Evolutionary conservation across 2,797 vertebrate genomes (phyloP).

Genomic region (Naso thynnoides): DNA sequence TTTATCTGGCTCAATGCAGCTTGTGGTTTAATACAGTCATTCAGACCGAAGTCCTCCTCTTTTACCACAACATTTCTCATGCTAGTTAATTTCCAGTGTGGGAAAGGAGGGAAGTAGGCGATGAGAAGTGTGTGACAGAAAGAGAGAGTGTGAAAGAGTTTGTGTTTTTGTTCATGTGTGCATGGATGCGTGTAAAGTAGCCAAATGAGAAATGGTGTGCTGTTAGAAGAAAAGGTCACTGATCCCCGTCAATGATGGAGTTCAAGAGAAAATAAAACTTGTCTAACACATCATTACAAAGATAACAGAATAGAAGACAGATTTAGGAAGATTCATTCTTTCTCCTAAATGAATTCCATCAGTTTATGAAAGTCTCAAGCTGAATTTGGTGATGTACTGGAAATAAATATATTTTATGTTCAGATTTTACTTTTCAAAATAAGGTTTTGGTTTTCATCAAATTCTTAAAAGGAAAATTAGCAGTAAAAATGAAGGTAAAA

Average conservation of each 20-base stretch:
- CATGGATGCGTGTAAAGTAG: background rate
- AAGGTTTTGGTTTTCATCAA: too few species aligned
- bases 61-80: conserved; percentile 55
- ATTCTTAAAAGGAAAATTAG: too few species aligned
- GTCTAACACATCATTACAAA: conserved; percentile 17
- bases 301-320: conserved; percentile 14
- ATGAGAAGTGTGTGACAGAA: conserved; percentile 31
- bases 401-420: background rate
- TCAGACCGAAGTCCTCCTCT: conserved; percentile 49
- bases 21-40: conserved; percentile 63
- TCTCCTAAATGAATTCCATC: too few species aligned
- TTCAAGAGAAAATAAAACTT: conserved; percentile 46
- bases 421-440: background rate
- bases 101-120: conserved; percentile 34
- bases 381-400: background rate
- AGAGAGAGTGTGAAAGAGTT: conserved; percentile 10
- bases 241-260: conserved; percentile 32
- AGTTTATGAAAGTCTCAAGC: background rate
- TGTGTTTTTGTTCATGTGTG: conserved; percentile 20
- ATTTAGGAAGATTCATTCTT: conserved; percentile 26
- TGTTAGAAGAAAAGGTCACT: conserved; percentile 18
- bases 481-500: too few species aligned
- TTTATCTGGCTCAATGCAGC: conserved; percentile 71
- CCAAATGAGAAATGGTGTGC: conserved; percentile 16
- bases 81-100: conserved; percentile 51